Evolutionary conservation across 2,113 vertebrate genomes (phyloP).

Genomic region (Vulpes ferrilata): DNA sequence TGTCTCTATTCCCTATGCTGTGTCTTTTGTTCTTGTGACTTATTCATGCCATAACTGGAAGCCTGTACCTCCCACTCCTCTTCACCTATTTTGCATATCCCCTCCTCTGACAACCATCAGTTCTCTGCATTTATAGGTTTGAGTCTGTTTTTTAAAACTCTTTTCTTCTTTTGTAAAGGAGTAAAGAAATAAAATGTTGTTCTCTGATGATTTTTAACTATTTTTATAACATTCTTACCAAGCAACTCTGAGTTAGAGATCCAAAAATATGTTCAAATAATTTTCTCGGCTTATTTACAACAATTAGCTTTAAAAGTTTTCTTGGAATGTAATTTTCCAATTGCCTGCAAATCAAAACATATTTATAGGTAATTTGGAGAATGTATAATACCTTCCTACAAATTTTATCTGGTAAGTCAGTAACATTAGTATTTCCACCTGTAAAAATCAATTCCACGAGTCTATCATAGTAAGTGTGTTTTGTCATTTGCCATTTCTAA

Average conservation of each 20-base stretch:
- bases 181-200: constrained; percentile 11
- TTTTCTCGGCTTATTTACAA: constrained; percentile 49
- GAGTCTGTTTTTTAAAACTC: background rate
- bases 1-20: background rate
- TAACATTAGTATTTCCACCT: constrained; percentile 3
- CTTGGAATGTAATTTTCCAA: constrained; percentile 40
- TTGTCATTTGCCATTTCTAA: constrained; percentile 38
- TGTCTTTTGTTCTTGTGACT: background rate
- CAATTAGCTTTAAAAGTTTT: constrained; percentile 43
- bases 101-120: background rate
- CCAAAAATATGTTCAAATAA: constrained; percentile 36
- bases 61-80: background rate
- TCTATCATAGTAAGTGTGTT: constrained; percentile 27
- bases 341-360: constrained; percentile 38
- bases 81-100: background rate
- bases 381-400: background rate
- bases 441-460: constrained; percentile 18
- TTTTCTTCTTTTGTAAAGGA: background rate
- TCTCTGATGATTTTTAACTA: constrained; percentile 45
- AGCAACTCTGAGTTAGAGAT: background rate
- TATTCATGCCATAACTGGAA: background rate
- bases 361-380: constrained; percentile 30
- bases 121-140: background rate
- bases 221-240: constrained; percentile 39
- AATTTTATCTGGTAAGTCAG: background rate